A percentile compares a stretch with the other conserved stretches of the same genome.
These are phyloP conservation scores for Clanis bilineata DNA, from an alignment of 2,888 invertebrate species.

Conservation along the genomic window DNA sequence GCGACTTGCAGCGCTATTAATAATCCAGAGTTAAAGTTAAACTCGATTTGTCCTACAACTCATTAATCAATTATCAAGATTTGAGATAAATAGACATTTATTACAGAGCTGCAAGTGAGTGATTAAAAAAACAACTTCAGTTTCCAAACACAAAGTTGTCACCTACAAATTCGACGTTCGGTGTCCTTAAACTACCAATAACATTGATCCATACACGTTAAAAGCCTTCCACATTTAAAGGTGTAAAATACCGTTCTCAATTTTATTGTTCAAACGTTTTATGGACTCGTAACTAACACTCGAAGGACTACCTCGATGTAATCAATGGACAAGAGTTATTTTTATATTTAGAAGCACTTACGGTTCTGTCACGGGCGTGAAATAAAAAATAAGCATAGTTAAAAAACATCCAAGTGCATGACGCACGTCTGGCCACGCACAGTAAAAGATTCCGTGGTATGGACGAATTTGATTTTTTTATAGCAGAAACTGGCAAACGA, in stretches of 20 bases:
- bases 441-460: too few species aligned
- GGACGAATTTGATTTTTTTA: too few species aligned
- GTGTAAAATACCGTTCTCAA: constrained; percentile 9
- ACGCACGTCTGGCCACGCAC: too few species aligned
- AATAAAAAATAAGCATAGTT: neutral
- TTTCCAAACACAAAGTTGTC: neutral
- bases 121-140: neutral
- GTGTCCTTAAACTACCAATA: neutral
- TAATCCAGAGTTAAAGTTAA: too few species aligned
- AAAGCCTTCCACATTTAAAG: neutral
- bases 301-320: neutral
- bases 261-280: constrained; percentile 3
- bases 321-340: constrained; percentile 3
- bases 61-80: too few species aligned
- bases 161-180: neutral
- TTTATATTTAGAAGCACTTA: neutral
- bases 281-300: neutral
- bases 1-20: too few species aligned
- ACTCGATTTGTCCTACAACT: too few species aligned
- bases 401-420: too few species aligned
- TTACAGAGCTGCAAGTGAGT: too few species aligned
- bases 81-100: too few species aligned
- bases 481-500: too few species aligned
- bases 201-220: neutral
- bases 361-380: neutral